Evolutionary conservation across 2,888 invertebrate genomes (phyloP), one percentile per base, ranked within the genome.

Genomic region (Sycophila texana): DNA sequence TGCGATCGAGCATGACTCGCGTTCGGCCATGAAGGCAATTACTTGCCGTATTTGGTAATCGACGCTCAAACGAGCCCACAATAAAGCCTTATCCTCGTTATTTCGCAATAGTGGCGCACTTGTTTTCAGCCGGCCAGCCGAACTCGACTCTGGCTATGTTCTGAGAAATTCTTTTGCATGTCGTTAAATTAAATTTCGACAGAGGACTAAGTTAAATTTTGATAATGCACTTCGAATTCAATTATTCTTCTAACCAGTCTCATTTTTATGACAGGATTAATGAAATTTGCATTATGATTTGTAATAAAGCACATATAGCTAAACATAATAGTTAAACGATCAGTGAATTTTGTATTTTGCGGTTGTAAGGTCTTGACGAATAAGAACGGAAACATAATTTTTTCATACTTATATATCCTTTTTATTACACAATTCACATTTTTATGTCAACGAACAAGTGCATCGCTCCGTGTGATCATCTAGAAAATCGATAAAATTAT

Each of bases 21-120:
- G 55, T 51, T 77, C 61, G 77, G 70, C 77, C 77, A n/a, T 74
- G 74, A 47, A 12, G 14, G 70, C 71, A 66, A 74, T 77, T 77
- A 74, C 60, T 49, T 16, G 65, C 80, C 80, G 51, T 80, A 77
- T 80, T 74, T 77, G 77, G 80, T 74, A 65, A 74, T 71, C 70
- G 12, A 20, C 51, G 51, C 61, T 20, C 20, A 18, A 57, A n/a
- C n/a, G 26, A 26, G 60, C 30, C 49, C 55, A 70, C 72, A 61
- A 72, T 76, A 55, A 57, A 51, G 67, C n/a, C 12, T 76, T 79
- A 75, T 79, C 61, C 74, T 73, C 70, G 63, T 58, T 63, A 71
- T 80, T 80, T 83, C 71, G 83, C 82, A 83, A 84, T 65, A 18
- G 14, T 30, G 2, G 49, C 22, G 81, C 63, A 74, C 80, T 82